A percentile compares a stretch with the other conserved stretches of the same genome.
phyloP scores from a whole-genome alignment of 2,113 vertebrate species.

The Catagonus wagneri region DNA sequence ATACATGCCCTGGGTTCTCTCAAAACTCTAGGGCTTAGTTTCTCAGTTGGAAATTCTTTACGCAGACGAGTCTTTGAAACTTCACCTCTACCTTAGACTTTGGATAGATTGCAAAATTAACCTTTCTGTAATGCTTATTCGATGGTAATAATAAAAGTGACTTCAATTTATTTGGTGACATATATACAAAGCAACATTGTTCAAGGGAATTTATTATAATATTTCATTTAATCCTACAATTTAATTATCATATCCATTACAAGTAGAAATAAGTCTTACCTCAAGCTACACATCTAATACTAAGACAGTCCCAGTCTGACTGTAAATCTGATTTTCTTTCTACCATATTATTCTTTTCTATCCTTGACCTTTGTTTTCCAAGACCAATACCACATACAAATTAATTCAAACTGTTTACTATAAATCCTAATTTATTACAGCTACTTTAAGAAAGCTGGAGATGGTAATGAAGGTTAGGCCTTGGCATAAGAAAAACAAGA shows the following conservation, averaged over 20 bases:
- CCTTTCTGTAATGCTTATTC: background rate
- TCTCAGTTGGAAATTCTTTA: background rate
- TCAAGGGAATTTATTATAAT: background rate
- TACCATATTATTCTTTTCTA: background rate
- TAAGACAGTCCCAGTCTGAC: background rate
- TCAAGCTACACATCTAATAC: background rate
- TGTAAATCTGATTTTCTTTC: background rate
- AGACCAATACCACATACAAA: background rate
- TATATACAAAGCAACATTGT: background rate
- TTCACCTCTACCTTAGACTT: background rate
- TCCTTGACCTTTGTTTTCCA: background rate
- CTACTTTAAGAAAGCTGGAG: background rate
- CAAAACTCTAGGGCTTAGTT: background rate
- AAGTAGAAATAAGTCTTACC: background rate
- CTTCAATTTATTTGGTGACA: background rate
- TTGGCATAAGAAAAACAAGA: constrained; percentile 13
- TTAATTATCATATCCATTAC: background rate
- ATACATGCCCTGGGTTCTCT: background rate
- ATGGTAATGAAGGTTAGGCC: background rate
- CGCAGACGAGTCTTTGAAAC: background rate
- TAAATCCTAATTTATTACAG: background rate
- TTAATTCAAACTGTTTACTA: background rate
- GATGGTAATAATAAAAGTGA: background rate
- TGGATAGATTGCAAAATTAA: background rate
- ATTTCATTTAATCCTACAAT: background rate